Percentiles rank a stretch among this genome's conserved stretches.
phyloP scores from a whole-genome alignment of 23 tunicate species.

The Halocynthia aurantium region DNA sequence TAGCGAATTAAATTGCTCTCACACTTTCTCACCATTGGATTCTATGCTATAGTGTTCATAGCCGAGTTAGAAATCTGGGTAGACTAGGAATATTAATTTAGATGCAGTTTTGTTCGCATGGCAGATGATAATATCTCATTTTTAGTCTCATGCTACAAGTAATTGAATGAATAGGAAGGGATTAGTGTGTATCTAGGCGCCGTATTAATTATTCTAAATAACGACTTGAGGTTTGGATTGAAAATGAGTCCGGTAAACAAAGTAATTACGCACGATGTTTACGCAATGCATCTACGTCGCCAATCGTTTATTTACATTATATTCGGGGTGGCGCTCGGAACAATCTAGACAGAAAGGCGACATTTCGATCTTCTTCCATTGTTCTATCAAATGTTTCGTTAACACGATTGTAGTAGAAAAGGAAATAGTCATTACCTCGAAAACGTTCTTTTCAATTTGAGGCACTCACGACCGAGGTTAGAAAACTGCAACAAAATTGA shows the following conservation, averaged over 20 bases:
- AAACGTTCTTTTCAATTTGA: too few relatives aligned
- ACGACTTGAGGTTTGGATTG: slow-evolving; percentile 14
- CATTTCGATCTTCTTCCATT: neutral
- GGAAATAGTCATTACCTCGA: neutral
- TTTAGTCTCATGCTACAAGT: too few relatives aligned
- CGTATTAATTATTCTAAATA: slow-evolving; percentile 14
- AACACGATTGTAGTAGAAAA: slow-evolving; percentile 1
- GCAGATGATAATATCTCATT: too few relatives aligned
- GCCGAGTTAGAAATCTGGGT: too few relatives aligned
- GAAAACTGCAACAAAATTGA: neutral
- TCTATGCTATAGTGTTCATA: too few relatives aligned
- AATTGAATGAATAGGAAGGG: slow-evolving; percentile 11
- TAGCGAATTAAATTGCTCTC: too few relatives aligned
- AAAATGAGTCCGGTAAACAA: slow-evolving; percentile 17
- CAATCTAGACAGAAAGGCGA: slow-evolving; percentile 15
- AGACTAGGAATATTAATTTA: too few relatives aligned
- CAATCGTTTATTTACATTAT: slow-evolving; percentile 14
- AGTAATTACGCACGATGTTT: slow-evolving; percentile 25
- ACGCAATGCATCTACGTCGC: slow-evolving; percentile 5
- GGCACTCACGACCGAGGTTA: neutral
- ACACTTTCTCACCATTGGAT: too few relatives aligned
- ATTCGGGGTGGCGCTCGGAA: neutral
- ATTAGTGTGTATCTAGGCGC: slow-evolving; percentile 21
- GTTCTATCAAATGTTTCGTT: neutral
- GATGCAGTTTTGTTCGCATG: too few relatives aligned